Evolutionary conservation across 2,113 vertebrate genomes (phyloP), one percentile per base, ranked within the genome.

Genomic region (Blennius ocellaris): DNA sequence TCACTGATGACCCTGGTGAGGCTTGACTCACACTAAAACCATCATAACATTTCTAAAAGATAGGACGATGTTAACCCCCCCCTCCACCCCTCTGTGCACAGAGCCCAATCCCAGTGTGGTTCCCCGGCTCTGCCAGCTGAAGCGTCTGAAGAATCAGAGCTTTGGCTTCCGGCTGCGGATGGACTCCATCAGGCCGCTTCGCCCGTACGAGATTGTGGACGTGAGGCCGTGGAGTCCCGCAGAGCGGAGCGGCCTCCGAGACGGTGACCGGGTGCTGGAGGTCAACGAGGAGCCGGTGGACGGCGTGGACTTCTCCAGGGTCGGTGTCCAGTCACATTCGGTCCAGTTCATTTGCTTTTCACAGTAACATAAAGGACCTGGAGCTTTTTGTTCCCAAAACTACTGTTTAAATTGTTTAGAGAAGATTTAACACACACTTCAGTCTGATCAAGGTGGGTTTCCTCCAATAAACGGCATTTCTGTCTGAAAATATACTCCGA

Each of bases 1-100:
- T 98, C 84, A 70, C 92, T 0, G 97, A 98, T 73, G 96, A 98
- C 85, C 89, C 39, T 8, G 97, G 97, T 99, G 93, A 73, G 66
- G 16, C 76, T 41, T 60, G 1, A 59, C 3, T 49, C 8, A 4
- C 16, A 15, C 1, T 30, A 30, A 2, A 30, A 30, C 21, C 21
- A 30, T 30, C 21, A 30, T 30, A 30, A 30, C 21, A 30, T 30
- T 30, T 30, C 4, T 2, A 30, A 30, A 30, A 30, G 21, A 30
- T 30, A 30, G 21, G 21, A 30, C 21, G 21, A 30, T 4, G 21
- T 30, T 30, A 30, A 30, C 21, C 21, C 4, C 21, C 21, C 21
- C 21, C 3, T 14, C n/a, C n/a, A n/a, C 49, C 7, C 2, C 15
- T 14, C 1, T 67, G n/a, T 70, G 37, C 81, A 48, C 78, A 84